Base-by-base conservation (phyloP, 2,113 vertebrate species). In the Crotalus viridis region DNA sequence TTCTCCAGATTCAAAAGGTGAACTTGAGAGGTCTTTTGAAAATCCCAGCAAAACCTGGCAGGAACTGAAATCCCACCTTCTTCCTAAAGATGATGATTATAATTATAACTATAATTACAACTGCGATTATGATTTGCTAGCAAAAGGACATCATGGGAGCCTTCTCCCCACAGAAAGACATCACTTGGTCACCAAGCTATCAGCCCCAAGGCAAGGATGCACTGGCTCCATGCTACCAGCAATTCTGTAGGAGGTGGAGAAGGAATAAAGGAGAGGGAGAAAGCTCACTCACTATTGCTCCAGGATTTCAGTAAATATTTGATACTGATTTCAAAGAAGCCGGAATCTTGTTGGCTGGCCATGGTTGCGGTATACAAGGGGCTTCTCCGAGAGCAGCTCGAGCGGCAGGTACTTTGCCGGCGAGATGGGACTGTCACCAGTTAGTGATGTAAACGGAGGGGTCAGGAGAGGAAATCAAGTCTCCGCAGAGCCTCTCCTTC, bases 321-420 rank as follows among this genome's bases (percentile, higher is more conserved):
- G 98, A 99, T 99, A 98, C 99, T 99, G 98, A 99, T 99, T 97
- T 99, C 99, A 98, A 99, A 99, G 98, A 99, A 99, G 97, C 99
- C 99, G 21, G 99, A 99, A 97, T 99, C 99, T 97, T 99, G 99
- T 97, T 99, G 99, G 98, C 98, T 99, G 98, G 99, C 98, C 99
- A 99, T 99, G 98, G 97, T 98, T 98, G 97, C 97, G 94, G 97
- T 97, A 97, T 97, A 98, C 98, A 98, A 98, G 97, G 96, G 94
- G 97, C 96, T 96, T 89, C 94, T 91, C 85, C 96, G 95, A 95
- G 94, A 95, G 97, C 97, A 92, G 97, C 97, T 93, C 95, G 96
- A 95, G 95, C 96, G 94, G 97, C 98, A 98, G 98, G 98, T 98
- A 98, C 95, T 97, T 95, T 97, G 97, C 95, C 97, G 96, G 97